Percentiles rank a stretch among this genome's conserved stretches.
phyloP scores from a whole-genome alignment of 2,113 vertebrate genomes.

The Centropus unirufus region DNA sequence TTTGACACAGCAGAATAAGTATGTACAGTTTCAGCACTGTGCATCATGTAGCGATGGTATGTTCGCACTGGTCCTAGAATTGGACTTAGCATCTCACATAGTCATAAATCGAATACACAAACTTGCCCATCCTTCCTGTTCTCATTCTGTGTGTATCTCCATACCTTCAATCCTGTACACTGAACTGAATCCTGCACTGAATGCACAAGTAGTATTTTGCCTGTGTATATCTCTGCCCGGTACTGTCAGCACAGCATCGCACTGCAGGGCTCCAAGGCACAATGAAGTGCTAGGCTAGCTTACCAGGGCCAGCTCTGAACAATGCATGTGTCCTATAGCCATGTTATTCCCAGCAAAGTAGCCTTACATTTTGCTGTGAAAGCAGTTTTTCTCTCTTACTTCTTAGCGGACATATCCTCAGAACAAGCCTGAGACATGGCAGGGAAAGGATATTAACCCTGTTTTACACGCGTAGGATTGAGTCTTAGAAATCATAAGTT shows the following conservation, averaged over 20 bases:
- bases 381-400: not conserved
- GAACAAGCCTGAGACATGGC: not conserved
- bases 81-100: not conserved
- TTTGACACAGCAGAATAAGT: slow-evolving; percentile 37
- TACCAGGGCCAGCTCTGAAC: not conserved
- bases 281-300: not conserved
- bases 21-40: not conserved
- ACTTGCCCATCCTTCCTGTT: not conserved
- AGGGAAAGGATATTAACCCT: not conserved
- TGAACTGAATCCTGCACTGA: not conserved
- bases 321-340: not conserved
- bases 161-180: not conserved
- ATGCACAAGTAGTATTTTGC: not conserved
- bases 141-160: not conserved
- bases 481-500: not conserved
- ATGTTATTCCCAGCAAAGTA: not conserved
- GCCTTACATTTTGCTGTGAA: not conserved
- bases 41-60: not conserved
- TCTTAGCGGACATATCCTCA: not conserved
- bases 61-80: not conserved
- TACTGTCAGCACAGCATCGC: not conserved
- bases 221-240: fast-evolving
- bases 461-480: not conserved
- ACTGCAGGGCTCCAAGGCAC: not conserved
- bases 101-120: fast-evolving